These are phyloP conservation scores for Calameuta filiformis DNA, from an alignment of 2,888 invertebrate species.

Conservation along the genomic window DNA sequence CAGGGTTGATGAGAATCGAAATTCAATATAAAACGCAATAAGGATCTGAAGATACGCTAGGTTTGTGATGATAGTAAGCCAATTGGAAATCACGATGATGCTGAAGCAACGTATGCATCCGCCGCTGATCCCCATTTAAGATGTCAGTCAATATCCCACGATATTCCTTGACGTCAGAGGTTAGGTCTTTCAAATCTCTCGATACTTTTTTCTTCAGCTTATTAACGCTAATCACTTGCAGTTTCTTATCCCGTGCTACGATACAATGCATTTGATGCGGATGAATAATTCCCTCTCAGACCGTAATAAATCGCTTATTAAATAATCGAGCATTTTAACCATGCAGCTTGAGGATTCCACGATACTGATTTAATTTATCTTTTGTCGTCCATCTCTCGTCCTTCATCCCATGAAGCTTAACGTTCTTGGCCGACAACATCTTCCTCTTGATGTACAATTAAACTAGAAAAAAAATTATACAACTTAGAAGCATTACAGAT, in stretches of 20 bases:
- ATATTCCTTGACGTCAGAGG: conserved; percentile 70
- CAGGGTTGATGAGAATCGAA: not conserved
- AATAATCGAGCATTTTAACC: conserved; percentile 66
- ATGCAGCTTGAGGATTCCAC: conserved; percentile 74
- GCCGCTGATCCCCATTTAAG: conserved; percentile 72
- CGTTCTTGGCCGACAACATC: conserved; percentile 72
- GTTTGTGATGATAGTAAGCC: conserved; percentile 67
- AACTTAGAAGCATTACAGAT: not conserved
- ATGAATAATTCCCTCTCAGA: not conserved
- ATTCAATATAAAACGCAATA: conserved; percentile 7
- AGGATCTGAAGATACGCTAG: conserved; percentile 49
- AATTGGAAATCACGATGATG: conserved; percentile 71
- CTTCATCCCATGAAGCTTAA: conserved; percentile 73
- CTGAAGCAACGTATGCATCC: conserved; percentile 70
- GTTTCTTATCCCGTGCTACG: conserved; percentile 72
- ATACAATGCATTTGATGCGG: not conserved
- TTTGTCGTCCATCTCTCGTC: conserved; percentile 74
- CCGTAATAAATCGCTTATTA: conserved; percentile 1
- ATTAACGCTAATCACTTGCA: conserved; percentile 70
- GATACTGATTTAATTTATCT: conserved; percentile 76
- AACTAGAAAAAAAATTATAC: not conserved
- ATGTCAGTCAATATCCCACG: conserved; percentile 71
- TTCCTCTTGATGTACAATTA: conserved; percentile 14
- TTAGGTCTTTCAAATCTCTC: conserved; percentile 70
- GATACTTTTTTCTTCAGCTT: conserved; percentile 68